Percentiles rank a stretch among this genome's conserved stretches.
phyloP scores from a whole-genome alignment of 2,888 invertebrate genomes.

The Xestia xanthographa region DNA sequence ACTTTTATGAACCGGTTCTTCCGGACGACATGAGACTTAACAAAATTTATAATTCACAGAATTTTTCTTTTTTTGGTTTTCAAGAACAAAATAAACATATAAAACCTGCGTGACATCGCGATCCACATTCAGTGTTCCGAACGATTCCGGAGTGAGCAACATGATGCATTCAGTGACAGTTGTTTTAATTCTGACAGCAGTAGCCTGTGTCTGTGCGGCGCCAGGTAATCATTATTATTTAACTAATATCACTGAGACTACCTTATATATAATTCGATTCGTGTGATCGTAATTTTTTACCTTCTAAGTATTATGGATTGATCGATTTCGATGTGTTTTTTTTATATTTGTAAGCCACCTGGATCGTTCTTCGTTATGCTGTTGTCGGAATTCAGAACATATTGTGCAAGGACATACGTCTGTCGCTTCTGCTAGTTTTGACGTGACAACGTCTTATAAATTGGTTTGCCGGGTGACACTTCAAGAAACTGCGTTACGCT shows the following conservation, averaged over 20 bases:
- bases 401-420: background rate
- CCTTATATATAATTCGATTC: background rate
- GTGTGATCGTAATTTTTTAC: background rate
- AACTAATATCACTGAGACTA: background rate
- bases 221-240: constrained; percentile 33
- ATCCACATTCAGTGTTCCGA: constrained; percentile 16
- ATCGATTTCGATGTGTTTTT: background rate
- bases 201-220: constrained; percentile 5
- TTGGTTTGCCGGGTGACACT: no score
- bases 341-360: background rate
- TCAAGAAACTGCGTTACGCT: no score
- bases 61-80: background rate
- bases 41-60: no score
- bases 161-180: constrained; percentile 35
- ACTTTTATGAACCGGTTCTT: background rate
- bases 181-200: constrained; percentile 13
- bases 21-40: background rate
- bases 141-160: constrained; percentile 13
- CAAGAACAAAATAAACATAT: background rate
- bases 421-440: background rate
- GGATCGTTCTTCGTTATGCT: background rate
- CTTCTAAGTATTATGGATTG: background rate
- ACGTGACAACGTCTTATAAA: no score
- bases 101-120: background rate
- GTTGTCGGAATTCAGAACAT: background rate